Conservation (phyloP, 2,888 invertebrate species). For the Heliconius sara region DNA sequence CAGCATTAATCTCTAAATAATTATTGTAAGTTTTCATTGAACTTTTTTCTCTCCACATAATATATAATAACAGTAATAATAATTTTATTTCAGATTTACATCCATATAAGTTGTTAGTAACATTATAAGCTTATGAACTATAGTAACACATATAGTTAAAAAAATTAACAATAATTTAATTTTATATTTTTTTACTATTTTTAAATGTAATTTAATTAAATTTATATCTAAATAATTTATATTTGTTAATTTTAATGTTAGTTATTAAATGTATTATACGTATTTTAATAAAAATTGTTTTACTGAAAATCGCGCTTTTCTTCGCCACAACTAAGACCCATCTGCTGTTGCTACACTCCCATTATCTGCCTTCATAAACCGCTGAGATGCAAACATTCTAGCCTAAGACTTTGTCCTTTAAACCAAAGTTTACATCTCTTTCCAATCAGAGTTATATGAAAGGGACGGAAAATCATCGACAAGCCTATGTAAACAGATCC, state of each 20-base stretch:
- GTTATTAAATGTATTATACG: neutral
- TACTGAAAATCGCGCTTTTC: constrained; percentile 48
- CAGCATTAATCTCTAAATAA: no score
- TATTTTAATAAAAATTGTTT: neutral
- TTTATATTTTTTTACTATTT: neutral
- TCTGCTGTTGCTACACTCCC: constrained; percentile 70
- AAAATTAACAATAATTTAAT: no score
- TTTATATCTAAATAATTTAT: neutral
- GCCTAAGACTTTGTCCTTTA: constrained; percentile 62
- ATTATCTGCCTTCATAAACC: constrained; percentile 77
- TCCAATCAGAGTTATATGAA: constrained; percentile 30
- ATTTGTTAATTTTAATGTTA: neutral
- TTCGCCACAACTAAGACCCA: constrained; percentile 64
- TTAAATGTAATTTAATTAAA: neutral
- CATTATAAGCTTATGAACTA: no score
- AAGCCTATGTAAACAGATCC: constrained; percentile 38
- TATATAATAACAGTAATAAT: no score
- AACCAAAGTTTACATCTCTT: constrained; percentile 33
- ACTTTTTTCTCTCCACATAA: no score
- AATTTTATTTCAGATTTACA: no score
- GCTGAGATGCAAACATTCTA: constrained; percentile 74
- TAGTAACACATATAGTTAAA: no score
- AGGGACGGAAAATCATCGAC: constrained; percentile 19
- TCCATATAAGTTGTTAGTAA: no score
- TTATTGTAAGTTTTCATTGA: no score